phyloP scores from a whole-genome alignment of 2,113 vertebrate genomes.

The Chaenogobius annularis region DNA sequence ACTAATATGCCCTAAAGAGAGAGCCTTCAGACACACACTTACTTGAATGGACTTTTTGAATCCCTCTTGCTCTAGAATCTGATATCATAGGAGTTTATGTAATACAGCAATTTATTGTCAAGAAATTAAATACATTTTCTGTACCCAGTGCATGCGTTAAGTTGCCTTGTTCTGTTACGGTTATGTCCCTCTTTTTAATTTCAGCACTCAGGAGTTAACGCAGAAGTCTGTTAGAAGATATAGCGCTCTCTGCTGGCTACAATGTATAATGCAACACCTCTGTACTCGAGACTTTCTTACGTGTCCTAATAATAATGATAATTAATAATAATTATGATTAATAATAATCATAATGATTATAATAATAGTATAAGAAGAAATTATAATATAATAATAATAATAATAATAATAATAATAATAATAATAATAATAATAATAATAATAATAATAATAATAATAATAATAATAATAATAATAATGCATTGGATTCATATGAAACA shows the following conservation, averaged over 20 bases:
- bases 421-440: no score
- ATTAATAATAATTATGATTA: no score
- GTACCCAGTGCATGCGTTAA: neutral
- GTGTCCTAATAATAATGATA: no score
- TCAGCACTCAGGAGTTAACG: neutral
- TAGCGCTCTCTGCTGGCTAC: constrained; percentile 68
- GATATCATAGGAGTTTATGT: neutral
- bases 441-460: no score
- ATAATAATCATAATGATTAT: no score
- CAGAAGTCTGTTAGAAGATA: constrained; percentile 38
- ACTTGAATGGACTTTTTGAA: constrained; percentile 31
- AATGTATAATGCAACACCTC: constrained; percentile 23
- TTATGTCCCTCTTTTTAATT: neutral
- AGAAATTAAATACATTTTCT: constrained; percentile 2
- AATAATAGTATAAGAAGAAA: no score
- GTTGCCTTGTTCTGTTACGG: constrained; percentile 1
- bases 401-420: no score
- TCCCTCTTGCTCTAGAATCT: constrained; percentile 6
- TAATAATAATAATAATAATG: no score
- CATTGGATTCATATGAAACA: no score
- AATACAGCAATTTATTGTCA: constrained; percentile 8
- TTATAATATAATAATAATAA: no score
- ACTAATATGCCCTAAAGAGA: constrained; percentile 58
- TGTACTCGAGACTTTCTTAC: no score
- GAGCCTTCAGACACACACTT: constrained; percentile 47